Evolutionary conservation across 2,888 invertebrate genomes (phyloP).

Genomic region (Ochlodes sylvanus): DNA sequence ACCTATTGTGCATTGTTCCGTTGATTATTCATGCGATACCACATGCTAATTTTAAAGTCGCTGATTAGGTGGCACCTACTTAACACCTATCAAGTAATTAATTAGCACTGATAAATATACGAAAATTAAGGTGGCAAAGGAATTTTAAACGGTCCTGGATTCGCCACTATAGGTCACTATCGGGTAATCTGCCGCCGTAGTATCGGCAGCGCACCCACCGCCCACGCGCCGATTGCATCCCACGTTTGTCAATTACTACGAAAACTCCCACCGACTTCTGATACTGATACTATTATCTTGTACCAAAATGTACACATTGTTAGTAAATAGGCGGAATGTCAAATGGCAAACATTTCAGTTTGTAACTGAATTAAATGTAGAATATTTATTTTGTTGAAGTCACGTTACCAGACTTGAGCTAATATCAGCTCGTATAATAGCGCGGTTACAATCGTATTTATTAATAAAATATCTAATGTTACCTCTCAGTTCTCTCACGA

Average conservation of each 20-base stretch:
- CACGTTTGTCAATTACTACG: conserved; percentile 29
- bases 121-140: too few relatives aligned
- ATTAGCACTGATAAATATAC: too few relatives aligned
- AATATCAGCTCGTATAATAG: too few relatives aligned
- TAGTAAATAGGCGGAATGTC: conserved; percentile 6
- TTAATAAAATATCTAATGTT: too few relatives aligned
- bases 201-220: conserved; percentile 1
- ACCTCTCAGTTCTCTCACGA: too few relatives aligned
- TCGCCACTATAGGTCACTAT: conserved; percentile 1
- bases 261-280: conserved; percentile 22
- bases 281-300: conserved; percentile 24
- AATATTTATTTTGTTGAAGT: not conserved
- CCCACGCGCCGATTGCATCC: conserved; percentile 16
- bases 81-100: too few relatives aligned
- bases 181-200: conserved; percentile 14
- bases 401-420: too few relatives aligned
- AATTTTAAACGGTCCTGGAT: too few relatives aligned
- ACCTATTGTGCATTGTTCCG: not conserved
- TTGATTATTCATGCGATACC: not conserved
- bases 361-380: not conserved
- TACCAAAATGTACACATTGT: conserved; percentile 25
- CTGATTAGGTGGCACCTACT: too few relatives aligned
- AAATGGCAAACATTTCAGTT: not conserved
- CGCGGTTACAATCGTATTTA: too few relatives aligned
- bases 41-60: too few relatives aligned